Conservation (phyloP, 2,797 vertebrate genomes). For the Enteromius radiatus region DNA sequence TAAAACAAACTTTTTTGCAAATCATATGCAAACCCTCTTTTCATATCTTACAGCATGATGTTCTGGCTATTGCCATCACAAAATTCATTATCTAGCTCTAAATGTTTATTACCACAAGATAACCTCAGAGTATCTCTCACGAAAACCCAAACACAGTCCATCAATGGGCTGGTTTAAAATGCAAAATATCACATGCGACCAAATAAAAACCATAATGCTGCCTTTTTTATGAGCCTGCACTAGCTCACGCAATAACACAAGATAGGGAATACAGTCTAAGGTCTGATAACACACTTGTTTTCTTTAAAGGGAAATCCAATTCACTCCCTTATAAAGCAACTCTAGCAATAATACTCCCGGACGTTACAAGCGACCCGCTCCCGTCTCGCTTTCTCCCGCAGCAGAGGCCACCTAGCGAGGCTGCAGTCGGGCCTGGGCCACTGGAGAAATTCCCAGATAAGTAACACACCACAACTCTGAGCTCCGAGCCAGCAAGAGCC, state of each 20-base stretch:
- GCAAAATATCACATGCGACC: background rate
- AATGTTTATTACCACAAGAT: conserved; percentile 27
- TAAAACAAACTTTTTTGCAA: conserved; percentile 30
- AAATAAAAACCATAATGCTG: conserved; percentile 17
- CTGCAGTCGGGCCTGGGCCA: conserved; percentile 64
- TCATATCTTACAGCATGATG: background rate
- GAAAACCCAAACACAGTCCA: conserved; percentile 32
- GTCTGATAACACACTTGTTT: conserved; percentile 49
- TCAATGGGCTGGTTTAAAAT: conserved; percentile 16
- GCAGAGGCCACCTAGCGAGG: conserved; percentile 63
- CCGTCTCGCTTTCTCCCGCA: conserved; percentile 51
- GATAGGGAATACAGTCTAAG: conserved; percentile 40
- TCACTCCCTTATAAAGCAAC: conserved; percentile 66
- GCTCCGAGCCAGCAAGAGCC: conserved; percentile 53
- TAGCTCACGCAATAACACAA: conserved; percentile 37
- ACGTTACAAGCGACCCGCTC: conserved; percentile 32
- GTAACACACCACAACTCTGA: conserved; percentile 74
- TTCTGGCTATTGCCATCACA: background rate
- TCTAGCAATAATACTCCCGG: conserved; percentile 48
- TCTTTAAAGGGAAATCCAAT: conserved; percentile 42
- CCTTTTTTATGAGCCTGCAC: conserved; percentile 4
- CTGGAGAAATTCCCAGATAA: conserved; percentile 83
- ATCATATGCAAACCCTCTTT: conserved; percentile 26
- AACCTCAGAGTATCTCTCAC: background rate
- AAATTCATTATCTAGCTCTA: conserved; percentile 4